A percentile compares a stretch with the other conserved stretches of the same genome.
These are phyloP conservation scores for Brachypalpus laphriformis DNA, from an alignment of 2,888 invertebrate genomes.

Conservation along the genomic window DNA sequence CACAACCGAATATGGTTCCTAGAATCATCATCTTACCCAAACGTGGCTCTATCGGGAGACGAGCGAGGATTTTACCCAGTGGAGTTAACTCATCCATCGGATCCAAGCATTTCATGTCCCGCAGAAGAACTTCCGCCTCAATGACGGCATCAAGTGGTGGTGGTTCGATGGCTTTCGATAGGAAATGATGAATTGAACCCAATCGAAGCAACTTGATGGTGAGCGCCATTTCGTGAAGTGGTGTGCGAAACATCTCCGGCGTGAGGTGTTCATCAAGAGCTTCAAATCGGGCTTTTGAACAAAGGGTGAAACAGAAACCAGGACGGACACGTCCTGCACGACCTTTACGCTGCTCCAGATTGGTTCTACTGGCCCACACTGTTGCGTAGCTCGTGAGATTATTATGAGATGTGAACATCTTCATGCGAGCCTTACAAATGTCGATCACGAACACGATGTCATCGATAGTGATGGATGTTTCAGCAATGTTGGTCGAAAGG, in stretches of 20 bases:
- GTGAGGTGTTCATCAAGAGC: constrained; percentile 94
- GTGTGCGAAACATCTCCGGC: constrained; percentile 99
- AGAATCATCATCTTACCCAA: constrained; percentile 98
- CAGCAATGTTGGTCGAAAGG: constrained; percentile 98
- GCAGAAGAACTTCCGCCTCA: constrained; percentile 93
- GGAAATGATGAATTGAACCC: constrained; percentile 96
- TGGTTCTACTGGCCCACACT: constrained; percentile 97
- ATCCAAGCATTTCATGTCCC: constrained; percentile 96
- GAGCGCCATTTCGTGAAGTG: constrained; percentile 96
- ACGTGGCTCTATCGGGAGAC: constrained; percentile 97
- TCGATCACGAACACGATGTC: constrained; percentile 99
- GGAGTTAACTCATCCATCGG: constrained; percentile 94
- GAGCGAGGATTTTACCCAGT: constrained; percentile 95
- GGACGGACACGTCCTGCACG: constrained; percentile 97
- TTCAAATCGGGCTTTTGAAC: constrained; percentile 89
- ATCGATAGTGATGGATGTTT: constrained; percentile 98
- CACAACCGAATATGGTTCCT: constrained; percentile 94
- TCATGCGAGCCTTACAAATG: constrained; percentile 98
- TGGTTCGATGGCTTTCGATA: constrained; percentile 97
- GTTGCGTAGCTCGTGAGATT: constrained; percentile 99
- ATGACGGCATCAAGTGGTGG: constrained; percentile 99
- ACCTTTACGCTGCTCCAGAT: constrained; percentile 93
- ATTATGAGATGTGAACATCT: constrained; percentile 98
- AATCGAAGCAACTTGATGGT: constrained; percentile 93
- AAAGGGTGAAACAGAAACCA: constrained; percentile 97